These are phyloP conservation scores for Listronotus oregonensis DNA, from an alignment of 1,140 invertebrate species.

Conservation along the genomic window DNA sequence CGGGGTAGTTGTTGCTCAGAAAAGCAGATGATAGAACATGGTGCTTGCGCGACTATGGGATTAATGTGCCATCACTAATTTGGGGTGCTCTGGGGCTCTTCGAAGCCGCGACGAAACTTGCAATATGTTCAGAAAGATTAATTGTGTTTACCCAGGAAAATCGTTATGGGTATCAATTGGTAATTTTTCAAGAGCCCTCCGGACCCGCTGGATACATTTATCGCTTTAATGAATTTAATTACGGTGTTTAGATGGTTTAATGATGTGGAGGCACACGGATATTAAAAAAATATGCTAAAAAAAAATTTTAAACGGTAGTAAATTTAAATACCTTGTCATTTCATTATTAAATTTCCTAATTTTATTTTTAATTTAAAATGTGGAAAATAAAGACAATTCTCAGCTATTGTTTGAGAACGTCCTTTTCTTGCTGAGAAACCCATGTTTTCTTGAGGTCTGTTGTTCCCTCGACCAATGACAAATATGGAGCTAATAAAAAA, in stretches of 20 bases:
- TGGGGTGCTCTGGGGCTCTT: constrained; percentile 46
- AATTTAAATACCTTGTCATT: too few species aligned
- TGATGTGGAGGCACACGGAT: not conserved
- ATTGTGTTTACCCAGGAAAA: constrained; percentile 50
- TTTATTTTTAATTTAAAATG: too few species aligned
- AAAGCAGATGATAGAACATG: constrained; percentile 52
- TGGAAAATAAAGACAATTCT: too few species aligned
- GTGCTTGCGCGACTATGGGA: constrained; percentile 53
- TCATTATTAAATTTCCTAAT: too few species aligned
- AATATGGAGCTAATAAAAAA: too few species aligned
- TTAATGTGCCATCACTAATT: constrained; percentile 56
- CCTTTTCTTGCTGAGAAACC: too few species aligned
- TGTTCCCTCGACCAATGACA: too few species aligned
- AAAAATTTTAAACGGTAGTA: not conserved
- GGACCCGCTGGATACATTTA: constrained; percentile 33
- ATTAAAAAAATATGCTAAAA: constrained; percentile 8
- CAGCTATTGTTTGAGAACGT: too few species aligned
- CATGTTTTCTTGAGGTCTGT: too few species aligned
- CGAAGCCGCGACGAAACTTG: constrained; percentile 43
- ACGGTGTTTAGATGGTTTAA: constrained; percentile 13
- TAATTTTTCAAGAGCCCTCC: constrained; percentile 42
- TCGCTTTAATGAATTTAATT: constrained; percentile 29
- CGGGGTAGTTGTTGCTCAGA: constrained; percentile 18
- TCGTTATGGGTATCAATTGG: constrained; percentile 46
- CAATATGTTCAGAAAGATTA: constrained; percentile 51